phyloP scores from a whole-genome alignment of 1,140 invertebrate genomes.

The Aporrectodea caliginosa region DNA sequence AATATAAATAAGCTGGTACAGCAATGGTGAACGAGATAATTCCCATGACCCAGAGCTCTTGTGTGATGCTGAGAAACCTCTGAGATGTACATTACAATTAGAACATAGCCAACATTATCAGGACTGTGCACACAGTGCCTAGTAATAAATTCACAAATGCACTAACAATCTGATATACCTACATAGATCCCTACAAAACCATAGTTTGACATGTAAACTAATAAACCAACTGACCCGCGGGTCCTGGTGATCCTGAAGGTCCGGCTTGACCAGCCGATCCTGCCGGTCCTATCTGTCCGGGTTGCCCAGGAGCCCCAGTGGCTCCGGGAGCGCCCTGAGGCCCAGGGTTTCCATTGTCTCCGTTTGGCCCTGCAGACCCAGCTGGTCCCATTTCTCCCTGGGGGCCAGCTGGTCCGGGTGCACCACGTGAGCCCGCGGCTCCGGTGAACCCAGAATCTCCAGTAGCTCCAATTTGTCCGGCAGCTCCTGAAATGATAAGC shows the following conservation, averaged over 20 bases:
- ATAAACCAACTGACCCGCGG: conserved; percentile 1
- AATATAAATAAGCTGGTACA: too few relatives aligned
- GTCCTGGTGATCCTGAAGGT: conserved; percentile 34
- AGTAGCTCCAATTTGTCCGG: neutral
- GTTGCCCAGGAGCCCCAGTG: conserved; percentile 29
- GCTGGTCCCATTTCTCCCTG: neutral
- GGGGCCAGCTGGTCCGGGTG: conserved; percentile 2
- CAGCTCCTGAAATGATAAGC: neutral
- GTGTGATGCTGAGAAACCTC: too few relatives aligned
- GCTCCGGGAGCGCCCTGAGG: conserved; percentile 38
- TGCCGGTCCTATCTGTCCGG: conserved; percentile 34
- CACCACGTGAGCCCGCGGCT: neutral
- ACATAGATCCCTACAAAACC: too few relatives aligned
- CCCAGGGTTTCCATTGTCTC: conserved; percentile 27
- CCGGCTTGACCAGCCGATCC: conserved; percentile 39
- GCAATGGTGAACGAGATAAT: too few relatives aligned
- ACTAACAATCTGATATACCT: too few relatives aligned
- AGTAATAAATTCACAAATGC: too few relatives aligned
- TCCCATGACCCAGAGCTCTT: too few relatives aligned
- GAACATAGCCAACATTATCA: too few relatives aligned
- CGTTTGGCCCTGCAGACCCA: neutral
- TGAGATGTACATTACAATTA: too few relatives aligned
- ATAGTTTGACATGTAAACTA: too few relatives aligned
- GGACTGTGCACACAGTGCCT: too few relatives aligned
- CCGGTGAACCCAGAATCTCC: neutral